phyloP scores from a whole-genome alignment of 92 coral and sea anemone genomes.

The Umimayanthus kanabou region DNA sequence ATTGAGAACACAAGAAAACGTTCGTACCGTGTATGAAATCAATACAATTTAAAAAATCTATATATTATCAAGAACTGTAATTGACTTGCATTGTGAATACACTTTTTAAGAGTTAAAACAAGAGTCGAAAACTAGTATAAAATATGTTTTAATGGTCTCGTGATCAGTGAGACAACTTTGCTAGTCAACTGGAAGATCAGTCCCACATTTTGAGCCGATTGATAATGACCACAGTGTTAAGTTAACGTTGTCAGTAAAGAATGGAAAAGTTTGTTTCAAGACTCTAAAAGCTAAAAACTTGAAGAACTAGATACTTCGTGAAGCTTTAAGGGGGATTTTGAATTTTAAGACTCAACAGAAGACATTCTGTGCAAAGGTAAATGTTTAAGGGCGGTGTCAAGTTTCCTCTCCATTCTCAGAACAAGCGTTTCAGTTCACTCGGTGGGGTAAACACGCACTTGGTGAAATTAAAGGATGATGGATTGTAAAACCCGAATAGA shows the following conservation, averaged over 20 bases:
- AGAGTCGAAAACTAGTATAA: too few species aligned
- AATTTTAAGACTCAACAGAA: not conserved
- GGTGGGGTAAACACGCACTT: constrained; percentile 19
- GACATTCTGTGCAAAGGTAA: not conserved
- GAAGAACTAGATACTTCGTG: not conserved
- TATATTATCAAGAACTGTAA: not conserved
- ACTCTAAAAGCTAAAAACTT: not conserved
- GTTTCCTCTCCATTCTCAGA: not conserved
- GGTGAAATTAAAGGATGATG: not conserved
- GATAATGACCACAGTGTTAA: not conserved
- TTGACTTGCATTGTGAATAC: not conserved
- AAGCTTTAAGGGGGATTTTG: not conserved
- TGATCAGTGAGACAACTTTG: not conserved
- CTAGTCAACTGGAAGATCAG: not conserved
- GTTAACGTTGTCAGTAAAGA: not conserved
- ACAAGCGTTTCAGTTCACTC: not conserved
- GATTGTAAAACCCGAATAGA: not conserved
- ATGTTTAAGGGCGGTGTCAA: not conserved
- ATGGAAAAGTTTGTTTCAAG: not conserved
- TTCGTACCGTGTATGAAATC: not conserved
- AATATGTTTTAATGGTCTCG: not conserved
- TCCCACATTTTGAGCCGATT: not conserved
- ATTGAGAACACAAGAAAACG: not conserved
- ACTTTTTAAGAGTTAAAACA: not conserved
- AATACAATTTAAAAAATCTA: too few species aligned